Conservation (phyloP, 2,113 vertebrate species). For the Alethe diademata region DNA sequence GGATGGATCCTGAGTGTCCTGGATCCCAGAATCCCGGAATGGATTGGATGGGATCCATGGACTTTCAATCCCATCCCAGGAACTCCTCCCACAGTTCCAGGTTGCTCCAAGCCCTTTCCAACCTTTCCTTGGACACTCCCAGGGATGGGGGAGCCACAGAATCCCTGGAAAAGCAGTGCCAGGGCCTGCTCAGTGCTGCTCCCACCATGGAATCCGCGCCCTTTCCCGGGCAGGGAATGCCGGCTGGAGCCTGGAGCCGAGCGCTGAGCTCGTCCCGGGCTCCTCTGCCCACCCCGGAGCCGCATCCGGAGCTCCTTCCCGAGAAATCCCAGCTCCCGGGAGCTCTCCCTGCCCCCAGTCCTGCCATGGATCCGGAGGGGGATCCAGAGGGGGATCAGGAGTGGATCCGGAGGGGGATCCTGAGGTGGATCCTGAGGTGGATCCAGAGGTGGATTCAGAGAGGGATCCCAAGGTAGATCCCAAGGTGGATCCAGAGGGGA, state of each 20-base stretch:
- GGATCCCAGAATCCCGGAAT: neutral
- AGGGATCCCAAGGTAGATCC: fast-evolving
- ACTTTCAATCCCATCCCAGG: neutral
- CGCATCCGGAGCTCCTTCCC: neutral
- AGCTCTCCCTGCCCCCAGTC: neutral
- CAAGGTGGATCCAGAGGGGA: fast-evolving
- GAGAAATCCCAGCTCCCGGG: neutral
- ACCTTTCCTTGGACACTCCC: neutral
- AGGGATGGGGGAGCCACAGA: neutral
- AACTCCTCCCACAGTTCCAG: fast-evolving
- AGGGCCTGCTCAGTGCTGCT: neutral
- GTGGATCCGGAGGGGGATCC: neutral
- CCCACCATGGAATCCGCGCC: fast-evolving
- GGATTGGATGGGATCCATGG: neutral
- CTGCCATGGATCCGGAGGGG: fast-evolving
- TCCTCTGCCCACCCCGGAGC: fast-evolving
- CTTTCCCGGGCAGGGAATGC: neutral
- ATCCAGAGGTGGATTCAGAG: neutral
- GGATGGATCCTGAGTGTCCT: neutral
- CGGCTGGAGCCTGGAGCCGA: neutral
- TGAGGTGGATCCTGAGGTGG: fast-evolving
- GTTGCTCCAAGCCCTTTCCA: fast-evolving
- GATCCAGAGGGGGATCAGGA: neutral
- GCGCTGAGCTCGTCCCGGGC: neutral
- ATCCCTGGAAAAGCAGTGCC: neutral